A percentile compares a stretch with the other conserved stretches of the same genome.
Evolutionary conservation across 2,797 vertebrate species (phyloP).

Genomic region (Falco berigora): DNA sequence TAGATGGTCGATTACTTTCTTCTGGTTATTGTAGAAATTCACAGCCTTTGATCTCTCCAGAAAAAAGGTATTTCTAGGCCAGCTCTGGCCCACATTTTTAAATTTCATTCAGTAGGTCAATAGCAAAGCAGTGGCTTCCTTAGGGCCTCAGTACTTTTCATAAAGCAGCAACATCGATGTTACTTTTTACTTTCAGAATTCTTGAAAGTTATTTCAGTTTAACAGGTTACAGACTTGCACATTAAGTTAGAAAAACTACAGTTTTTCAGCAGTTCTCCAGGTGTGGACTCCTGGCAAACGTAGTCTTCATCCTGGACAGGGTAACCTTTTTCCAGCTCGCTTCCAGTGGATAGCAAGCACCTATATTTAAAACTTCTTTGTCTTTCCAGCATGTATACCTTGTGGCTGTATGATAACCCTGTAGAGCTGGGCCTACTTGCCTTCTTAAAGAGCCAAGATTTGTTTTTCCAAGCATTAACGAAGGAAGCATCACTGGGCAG

Average conservation of each 20-base stretch:
- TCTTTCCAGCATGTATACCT: not conserved
- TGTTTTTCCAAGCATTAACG: not conserved
- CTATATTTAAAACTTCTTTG: not conserved
- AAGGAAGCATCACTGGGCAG: not conserved
- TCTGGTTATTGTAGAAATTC: not conserved
- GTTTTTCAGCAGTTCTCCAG: not conserved
- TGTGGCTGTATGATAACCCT: not conserved
- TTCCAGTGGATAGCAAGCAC: not conserved
- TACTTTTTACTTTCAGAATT: not conserved
- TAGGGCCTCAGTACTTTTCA: not conserved
- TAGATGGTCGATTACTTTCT: not conserved
- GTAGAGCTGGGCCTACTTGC: not conserved
- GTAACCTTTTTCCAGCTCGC: not conserved
- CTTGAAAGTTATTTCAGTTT: not conserved
- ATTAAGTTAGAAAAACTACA: not conserved
- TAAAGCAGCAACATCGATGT: not conserved
- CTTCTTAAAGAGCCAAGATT: not conserved
- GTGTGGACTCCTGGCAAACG: not conserved
- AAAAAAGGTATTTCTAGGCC: not conserved
- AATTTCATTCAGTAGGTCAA: not conserved
- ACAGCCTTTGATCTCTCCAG: not conserved
- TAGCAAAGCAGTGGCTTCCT: not conserved
- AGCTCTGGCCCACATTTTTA: not conserved
- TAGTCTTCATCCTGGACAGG: not conserved
- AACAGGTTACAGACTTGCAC: not conserved